Conservation (phyloP, 2,888 invertebrate species). For the Ramazzottius varieornatus region DNA sequence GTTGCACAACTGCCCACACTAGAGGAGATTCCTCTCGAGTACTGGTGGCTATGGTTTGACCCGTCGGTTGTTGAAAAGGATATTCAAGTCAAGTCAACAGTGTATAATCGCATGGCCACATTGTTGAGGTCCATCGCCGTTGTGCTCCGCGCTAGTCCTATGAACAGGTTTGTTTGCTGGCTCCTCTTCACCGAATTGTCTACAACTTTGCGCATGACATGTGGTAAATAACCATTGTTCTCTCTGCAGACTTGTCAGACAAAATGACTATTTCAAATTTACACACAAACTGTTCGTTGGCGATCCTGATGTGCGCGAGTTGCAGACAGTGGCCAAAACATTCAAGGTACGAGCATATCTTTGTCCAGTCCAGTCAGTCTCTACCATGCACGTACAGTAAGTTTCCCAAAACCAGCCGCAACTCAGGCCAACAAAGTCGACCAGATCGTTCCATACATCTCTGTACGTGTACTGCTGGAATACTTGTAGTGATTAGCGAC, state of each 20-base stretch:
- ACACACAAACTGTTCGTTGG: background rate
- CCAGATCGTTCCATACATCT: too few species aligned
- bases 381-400: background rate
- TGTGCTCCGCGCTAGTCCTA: background rate
- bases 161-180: background rate
- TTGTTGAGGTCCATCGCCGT: background rate
- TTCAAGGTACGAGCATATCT: background rate
- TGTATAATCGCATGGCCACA: background rate
- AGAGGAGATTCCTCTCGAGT: background rate
- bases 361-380: too few species aligned
- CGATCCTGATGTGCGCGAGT: background rate
- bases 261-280: slow-evolving; percentile 1
- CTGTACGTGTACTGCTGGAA: too few species aligned
- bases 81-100: background rate
- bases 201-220: background rate
- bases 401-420: too few species aligned
- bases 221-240: background rate
- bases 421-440: too few species aligned
- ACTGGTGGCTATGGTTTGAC: slow-evolving; percentile 3
- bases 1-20: background rate
- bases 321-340: background rate
- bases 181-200: background rate
- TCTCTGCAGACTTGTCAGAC: background rate
- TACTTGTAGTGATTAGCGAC: too few species aligned
- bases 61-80: background rate